Conservation (phyloP, 2,888 invertebrate genomes). For the Ischnus inquisitorius region DNA sequence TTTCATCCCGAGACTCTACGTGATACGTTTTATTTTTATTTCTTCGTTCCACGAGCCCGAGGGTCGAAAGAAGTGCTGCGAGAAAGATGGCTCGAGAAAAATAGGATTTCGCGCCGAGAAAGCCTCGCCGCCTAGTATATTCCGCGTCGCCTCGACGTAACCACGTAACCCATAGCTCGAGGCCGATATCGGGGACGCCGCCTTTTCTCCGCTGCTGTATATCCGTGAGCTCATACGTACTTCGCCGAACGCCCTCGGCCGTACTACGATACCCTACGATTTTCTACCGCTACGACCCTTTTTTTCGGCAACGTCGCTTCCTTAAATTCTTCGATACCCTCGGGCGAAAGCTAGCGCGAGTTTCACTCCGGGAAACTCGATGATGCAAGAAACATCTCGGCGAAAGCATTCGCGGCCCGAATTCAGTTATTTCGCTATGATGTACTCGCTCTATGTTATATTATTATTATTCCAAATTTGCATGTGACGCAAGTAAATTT, state of each 20-base stretch:
- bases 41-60: slow-evolving; percentile 28
- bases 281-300: background rate
- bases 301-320: slow-evolving; percentile 39
- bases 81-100: slow-evolving; percentile 33
- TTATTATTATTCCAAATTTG: too few relatives aligned
- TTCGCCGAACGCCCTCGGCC: slow-evolving; percentile 54
- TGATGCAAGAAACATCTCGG: background rate
- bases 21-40: slow-evolving; percentile 59
- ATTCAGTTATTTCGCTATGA: background rate
- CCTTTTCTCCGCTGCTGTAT: slow-evolving; percentile 56
- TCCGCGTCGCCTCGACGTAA: slow-evolving; percentile 46
- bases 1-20: background rate
- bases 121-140: slow-evolving; percentile 23
- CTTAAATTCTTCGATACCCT: slow-evolving; percentile 46
- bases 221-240: slow-evolving; percentile 4
- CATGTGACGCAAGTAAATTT: too few relatives aligned
- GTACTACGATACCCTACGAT: background rate
- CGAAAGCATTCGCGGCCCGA: background rate
- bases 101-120: slow-evolving; percentile 53
- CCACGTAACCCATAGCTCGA: slow-evolving; percentile 69
- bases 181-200: slow-evolving; percentile 66
- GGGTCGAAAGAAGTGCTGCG: background rate
- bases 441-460: background rate
- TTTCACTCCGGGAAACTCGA: background rate
- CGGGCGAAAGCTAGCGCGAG: slow-evolving; percentile 10